A percentile compares a stretch with the other conserved stretches of the same genome.
phyloP scores from a whole-genome alignment of 2,888 invertebrate species.

The Phyllotreta cruciferae region DNA sequence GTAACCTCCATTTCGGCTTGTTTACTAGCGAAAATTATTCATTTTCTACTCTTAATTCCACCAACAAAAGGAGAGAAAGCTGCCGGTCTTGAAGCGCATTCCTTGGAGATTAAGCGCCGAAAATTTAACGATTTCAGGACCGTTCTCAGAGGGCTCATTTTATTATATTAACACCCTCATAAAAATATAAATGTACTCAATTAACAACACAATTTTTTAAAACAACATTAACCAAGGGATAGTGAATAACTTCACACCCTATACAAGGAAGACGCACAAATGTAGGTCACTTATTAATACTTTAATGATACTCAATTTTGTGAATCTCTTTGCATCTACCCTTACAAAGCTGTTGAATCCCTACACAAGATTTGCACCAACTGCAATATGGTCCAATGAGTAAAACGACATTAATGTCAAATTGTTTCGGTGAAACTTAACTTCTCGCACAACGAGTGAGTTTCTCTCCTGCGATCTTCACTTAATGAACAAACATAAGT shows the following conservation, averaged over 20 bases:
- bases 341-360: too few species aligned
- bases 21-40: slow-evolving; percentile 29
- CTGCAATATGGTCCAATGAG: slow-evolving; percentile 25
- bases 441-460: slow-evolving; percentile 32
- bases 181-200: too few species aligned
- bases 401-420: slow-evolving; percentile 44
- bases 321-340: too few species aligned
- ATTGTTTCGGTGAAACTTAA: slow-evolving; percentile 50
- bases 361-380: slow-evolving; percentile 1
- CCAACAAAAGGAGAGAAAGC: slow-evolving; percentile 31
- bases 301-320: too few species aligned
- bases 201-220: too few species aligned
- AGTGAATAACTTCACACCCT: too few species aligned
- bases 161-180: too few species aligned
- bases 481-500: slow-evolving; percentile 27
- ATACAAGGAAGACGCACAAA: too few species aligned
- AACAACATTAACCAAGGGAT: too few species aligned
- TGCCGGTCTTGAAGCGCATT: not conserved
- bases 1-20: slow-evolving; percentile 23
- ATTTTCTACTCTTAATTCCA: slow-evolving; percentile 19
- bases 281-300: too few species aligned
- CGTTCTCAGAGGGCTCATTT: not conserved
- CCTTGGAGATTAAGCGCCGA: slow-evolving; percentile 1
- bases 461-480: slow-evolving; percentile 30
- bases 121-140: slow-evolving; percentile 4